Evolutionary conservation across 2,113 vertebrate genomes (phyloP), one percentile per base, ranked within the genome.

Genomic region (Callionymus lyra): DNA sequence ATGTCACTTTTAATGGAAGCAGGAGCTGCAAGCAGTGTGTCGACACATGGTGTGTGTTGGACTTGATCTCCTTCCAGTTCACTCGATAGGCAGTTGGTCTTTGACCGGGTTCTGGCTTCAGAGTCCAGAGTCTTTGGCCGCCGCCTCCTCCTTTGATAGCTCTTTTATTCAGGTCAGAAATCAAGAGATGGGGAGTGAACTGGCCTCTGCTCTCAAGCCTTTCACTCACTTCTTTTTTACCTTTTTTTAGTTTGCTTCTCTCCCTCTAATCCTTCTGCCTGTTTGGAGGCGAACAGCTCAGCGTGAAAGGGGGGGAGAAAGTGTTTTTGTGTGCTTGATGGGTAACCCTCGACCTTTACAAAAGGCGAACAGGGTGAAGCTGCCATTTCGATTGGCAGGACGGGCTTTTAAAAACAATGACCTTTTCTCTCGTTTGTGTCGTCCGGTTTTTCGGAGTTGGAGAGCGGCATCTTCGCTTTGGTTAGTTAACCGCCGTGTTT

Each of bases 241-340:
- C 56, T 73, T 4, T 55, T 78, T 58, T 43, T 64, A 58, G 77
- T 73, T 79, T 79, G 72, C 67, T 74, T 64, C 59, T 45, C 55
- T 46, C 58, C 41, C 56, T 71, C 70, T 80, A 82, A 82, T 82
- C 75, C 75, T 74, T 76, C 71, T 81, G 70, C 68, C 72, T 59
- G 63, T 77, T 78, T 79, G 72, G 73, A 74, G 67, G 73, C 66
- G 77, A 82, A 79, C 75, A 61, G 75, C 71, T 12, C 68, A 49
- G 68, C 54, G 17, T 75, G 80, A 76, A 72, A 63, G 66, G 48
- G 53, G 60, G 70, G 71, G 66, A 82, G 34, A 70, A 78, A 70
- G 76, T 59, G 75, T 76, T 73, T 70, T 75, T 79, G 73, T 82
- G 67, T 42, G 57, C 56, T 73, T 75, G 77, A 82, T 59, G 79